Evolutionary conservation across 1,140 invertebrate genomes (phyloP), one percentile per base, ranked within the genome.

Genomic region (Drosophila kanapiae): DNA sequence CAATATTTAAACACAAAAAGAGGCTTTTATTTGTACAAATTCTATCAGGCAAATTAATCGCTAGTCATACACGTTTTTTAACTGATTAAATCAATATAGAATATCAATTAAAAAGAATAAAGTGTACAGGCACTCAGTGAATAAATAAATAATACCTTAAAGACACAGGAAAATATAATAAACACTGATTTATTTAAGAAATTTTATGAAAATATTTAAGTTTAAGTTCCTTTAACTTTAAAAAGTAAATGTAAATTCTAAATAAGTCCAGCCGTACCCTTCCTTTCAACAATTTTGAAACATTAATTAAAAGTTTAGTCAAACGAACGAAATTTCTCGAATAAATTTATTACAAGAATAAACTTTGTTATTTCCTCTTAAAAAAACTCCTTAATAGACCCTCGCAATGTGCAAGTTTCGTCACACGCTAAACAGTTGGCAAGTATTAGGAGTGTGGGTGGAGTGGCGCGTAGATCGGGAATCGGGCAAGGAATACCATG

Each of bases 361-460:
- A 31, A 31, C n/a, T n/a, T n/a, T 4, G 14, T 1, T 9, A 13
- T 31, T 40, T 49, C 1, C 4, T 18, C 7, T 1, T 6, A 2
- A 14, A 2, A 13, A 2, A 69, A 68, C 53, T 40, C 10, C 4
- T 54, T 4, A 29, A 68, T 11, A n/a, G 10, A 40, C 83, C 83
- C 82, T 61, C 65, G 82, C 42, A 9, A 40, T 42, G 45, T 62
- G 67, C 47, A 87, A 65, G 71, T 84, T 53, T 74, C 35, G 65
- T 78, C 64, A 70, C 45, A 88, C 83, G 80, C 74, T 87, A 84
- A 87, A 90, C 82, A 84, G 80, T 88, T 88, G 69, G 85, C 74
- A 75, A 74, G 86, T 88, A 78, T 90, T 71, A 78, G 69, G 78
- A 65, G 29, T 40, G 29, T 40, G 75, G 40, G 75, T 45, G 49